Conservation (phyloP, 2,888 invertebrate genomes). For the Peribatodes rhomboidaria region DNA sequence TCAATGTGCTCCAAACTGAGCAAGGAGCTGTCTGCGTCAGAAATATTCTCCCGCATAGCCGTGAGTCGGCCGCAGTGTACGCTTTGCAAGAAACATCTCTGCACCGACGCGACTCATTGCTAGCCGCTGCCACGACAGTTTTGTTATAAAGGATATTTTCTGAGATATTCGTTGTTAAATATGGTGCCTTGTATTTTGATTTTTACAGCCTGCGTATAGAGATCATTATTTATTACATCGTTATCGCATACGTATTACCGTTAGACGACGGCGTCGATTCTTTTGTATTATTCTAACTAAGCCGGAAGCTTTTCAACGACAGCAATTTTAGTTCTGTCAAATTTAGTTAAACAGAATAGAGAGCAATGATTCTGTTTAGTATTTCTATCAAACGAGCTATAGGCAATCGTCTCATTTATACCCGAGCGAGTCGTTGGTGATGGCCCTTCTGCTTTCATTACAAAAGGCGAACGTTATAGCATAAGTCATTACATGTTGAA, state of each 20-base stretch:
- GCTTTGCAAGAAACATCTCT: slow-evolving; percentile 78
- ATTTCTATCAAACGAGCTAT: not conserved
- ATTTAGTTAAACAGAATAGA: too few species aligned
- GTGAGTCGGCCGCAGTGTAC: slow-evolving; percentile 77
- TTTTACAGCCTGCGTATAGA: not conserved
- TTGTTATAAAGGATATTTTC: not conserved
- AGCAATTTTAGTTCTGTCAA: too few species aligned
- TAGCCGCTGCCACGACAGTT: slow-evolving; percentile 46
- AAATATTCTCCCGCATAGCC: slow-evolving; percentile 79
- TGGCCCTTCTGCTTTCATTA: not conserved
- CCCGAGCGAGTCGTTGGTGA: not conserved
- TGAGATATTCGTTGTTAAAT: too few species aligned
- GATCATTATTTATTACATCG: too few species aligned
- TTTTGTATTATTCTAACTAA: too few species aligned
- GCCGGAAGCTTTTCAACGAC: too few species aligned
- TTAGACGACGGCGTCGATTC: too few species aligned
- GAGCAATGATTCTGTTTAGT: not conserved
- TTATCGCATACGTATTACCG: too few species aligned
- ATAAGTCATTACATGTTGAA: not conserved
- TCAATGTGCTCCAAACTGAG: slow-evolving; percentile 80
- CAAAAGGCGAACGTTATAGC: not conserved
- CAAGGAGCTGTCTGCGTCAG: slow-evolving; percentile 78
- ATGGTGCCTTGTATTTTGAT: too few species aligned
- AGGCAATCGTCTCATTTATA: not conserved
- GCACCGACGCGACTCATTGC: slow-evolving; percentile 74